Evolutionary conservation across 2,797 vertebrate genomes (phyloP).

Genomic region (Lophius americanus): DNA sequence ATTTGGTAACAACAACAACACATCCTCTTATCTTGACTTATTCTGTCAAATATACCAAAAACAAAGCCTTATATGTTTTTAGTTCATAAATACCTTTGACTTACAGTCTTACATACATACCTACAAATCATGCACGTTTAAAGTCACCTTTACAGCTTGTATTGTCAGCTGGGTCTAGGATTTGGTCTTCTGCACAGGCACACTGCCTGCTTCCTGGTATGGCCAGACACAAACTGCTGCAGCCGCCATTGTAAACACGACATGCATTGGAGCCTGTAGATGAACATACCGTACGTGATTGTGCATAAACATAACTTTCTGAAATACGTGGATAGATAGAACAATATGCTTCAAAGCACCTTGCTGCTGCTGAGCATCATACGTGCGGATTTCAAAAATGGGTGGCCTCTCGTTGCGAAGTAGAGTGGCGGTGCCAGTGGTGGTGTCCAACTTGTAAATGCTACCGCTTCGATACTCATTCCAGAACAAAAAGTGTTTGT

Average conservation of each 20-base stretch:
- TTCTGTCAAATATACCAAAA: slow-evolving; percentile 19
- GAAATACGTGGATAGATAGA: not conserved
- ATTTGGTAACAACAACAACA: slow-evolving; percentile 32
- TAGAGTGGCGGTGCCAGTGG: slow-evolving; percentile 84
- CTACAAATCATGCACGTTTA: not conserved
- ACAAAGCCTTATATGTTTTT: slow-evolving; percentile 27
- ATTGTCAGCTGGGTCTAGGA: slow-evolving; percentile 84
- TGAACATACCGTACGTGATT: slow-evolving; percentile 5
- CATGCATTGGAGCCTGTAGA: slow-evolving; percentile 90
- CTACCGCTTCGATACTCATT: slow-evolving; percentile 96
- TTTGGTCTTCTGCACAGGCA: slow-evolving; percentile 94
- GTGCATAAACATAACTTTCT: not conserved
- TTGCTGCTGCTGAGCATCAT: slow-evolving; percentile 96
- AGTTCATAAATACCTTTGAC: slow-evolving; percentile 17
- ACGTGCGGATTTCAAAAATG: slow-evolving; percentile 98
- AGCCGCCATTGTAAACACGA: slow-evolving; percentile 92
- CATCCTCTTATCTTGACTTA: slow-evolving; percentile 41
- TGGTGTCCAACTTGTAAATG: slow-evolving; percentile 92
- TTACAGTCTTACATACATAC: slow-evolving; percentile 21
- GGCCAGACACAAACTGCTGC: slow-evolving; percentile 94
- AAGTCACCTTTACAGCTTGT: slow-evolving; percentile 91
- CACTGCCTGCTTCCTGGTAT: slow-evolving; percentile 89
- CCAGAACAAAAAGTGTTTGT: slow-evolving; percentile 95
- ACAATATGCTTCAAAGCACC: slow-evolving; percentile 70
- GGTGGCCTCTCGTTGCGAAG: slow-evolving; percentile 93